Evolutionary conservation across 1,140 invertebrate species (phyloP), one percentile per base, ranked within the genome.

Genomic region (Orchestia grillus): DNA sequence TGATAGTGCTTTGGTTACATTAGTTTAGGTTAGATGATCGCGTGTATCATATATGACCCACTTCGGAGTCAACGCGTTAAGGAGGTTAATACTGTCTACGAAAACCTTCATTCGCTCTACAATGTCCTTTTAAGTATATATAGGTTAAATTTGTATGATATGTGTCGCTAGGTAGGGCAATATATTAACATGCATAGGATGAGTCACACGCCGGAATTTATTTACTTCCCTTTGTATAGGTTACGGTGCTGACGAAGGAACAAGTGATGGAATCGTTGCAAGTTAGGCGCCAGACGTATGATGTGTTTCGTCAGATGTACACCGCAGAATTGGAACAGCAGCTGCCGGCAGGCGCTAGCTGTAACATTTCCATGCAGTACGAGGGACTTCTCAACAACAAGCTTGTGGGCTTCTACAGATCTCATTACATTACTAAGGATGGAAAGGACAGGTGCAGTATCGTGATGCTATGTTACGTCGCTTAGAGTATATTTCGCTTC

Each of bases 271-370:
- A 77, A 28, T 36, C 62, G 28, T 77, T 90, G 41, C 88, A 41
- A 44, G 88, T 90, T 42, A 19, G 3, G 6, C 88, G 88, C 28
- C 92, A 94, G 92, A 94, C 43, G 36, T 94, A 45, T 47, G 92
- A 94, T 44, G 43, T n/a, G 16, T 47, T 41, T 44, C 43, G 43
- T 15, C 92, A 94, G 92, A 94, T 94, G 92, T 94, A 94, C 44
- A 94, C 92, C 6, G 92, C 92, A 47, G 43, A 94, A 19, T 97
- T 98, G 45, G 97, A 97, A 23, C 97, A 98, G 44, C 98, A 0
- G 96, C 97, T 95, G 98, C 98, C 0, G 97, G 97, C 44, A 98
- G 98, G 44, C 97, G 97, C 0, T 97, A 97, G 98, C 96, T 99
- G 99, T 97, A 97, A 98, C n/a, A 97, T 99, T 43, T 97, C 97